These are phyloP conservation scores for Scaptomyza reducta DNA, from an alignment of 2,888 invertebrate species.

Conservation along the genomic window DNA sequence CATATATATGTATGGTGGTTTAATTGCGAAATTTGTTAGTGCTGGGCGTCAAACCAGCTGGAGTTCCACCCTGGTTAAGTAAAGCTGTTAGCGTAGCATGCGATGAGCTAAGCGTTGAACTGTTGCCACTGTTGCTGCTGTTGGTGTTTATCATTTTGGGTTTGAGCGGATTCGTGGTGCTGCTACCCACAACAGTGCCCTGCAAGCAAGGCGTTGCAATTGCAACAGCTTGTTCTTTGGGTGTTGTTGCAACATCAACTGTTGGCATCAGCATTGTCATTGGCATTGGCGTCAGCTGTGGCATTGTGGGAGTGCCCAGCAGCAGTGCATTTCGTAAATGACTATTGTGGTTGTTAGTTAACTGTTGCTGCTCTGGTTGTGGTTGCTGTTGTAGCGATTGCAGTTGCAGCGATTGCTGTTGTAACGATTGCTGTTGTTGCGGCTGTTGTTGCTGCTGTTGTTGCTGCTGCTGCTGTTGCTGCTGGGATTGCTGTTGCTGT, in stretches of 20 bases:
- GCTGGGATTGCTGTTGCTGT: neutral
- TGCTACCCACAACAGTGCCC: slow-evolving; percentile 67
- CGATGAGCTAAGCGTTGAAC: slow-evolving; percentile 82
- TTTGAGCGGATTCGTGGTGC: slow-evolving; percentile 59
- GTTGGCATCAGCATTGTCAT: slow-evolving; percentile 17
- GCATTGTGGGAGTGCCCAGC: slow-evolving; percentile 68
- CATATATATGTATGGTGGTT: slow-evolving; percentile 3
- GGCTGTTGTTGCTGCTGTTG: slow-evolving; percentile 1
- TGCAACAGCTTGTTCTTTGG: slow-evolving; percentile 50
- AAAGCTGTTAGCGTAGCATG: slow-evolving; percentile 84
- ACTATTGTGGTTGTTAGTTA: slow-evolving; percentile 53
- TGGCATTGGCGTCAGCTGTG: slow-evolving; percentile 23
- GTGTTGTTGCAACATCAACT: slow-evolving; percentile 30
- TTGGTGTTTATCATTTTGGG: slow-evolving; percentile 60
- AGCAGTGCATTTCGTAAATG: slow-evolving; percentile 82
- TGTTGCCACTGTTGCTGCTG: slow-evolving; percentile 67
- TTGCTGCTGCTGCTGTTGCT: slow-evolving; percentile 4
- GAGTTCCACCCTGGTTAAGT: slow-evolving; percentile 72
- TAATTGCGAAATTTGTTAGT: slow-evolving; percentile 52
- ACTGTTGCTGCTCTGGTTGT: slow-evolving; percentile 2
- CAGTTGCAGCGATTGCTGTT: slow-evolving; percentile 5
- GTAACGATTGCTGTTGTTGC: slow-evolving; percentile 5
- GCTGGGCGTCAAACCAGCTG: slow-evolving; percentile 9
- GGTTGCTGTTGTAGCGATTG: slow-evolving; percentile 9
- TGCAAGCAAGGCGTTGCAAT: slow-evolving; percentile 59